Conservation (phyloP, 2,888 invertebrate genomes). For the Dyspetes luteomarginatus region DNA sequence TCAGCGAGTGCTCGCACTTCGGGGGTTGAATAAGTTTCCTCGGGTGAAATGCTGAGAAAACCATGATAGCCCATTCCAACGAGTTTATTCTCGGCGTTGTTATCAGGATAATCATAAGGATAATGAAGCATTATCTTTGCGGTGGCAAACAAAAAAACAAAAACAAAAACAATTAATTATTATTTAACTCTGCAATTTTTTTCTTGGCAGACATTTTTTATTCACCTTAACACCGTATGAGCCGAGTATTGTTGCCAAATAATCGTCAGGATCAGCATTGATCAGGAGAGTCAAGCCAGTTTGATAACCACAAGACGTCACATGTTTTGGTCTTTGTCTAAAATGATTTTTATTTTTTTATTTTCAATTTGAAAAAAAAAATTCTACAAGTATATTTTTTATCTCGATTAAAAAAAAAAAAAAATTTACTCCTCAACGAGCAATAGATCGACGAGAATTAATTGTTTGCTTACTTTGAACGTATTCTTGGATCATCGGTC, state of each 20-base stretch:
- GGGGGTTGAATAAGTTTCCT: conserved; percentile 86
- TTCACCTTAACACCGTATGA: conserved; percentile 87
- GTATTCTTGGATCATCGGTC: conserved; percentile 77
- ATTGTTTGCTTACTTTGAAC: conserved; percentile 53
- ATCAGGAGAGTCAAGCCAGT: conserved; percentile 87
- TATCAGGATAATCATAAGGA: conserved; percentile 87
- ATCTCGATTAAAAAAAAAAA: too few species aligned
- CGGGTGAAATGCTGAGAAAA: conserved; percentile 87
- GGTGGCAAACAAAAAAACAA: background rate
- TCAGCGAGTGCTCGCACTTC: conserved; percentile 84
- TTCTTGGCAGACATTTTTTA: background rate
- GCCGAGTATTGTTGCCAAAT: conserved; percentile 86
- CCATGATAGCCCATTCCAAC: conserved; percentile 86
- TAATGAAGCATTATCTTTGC: conserved; percentile 87
- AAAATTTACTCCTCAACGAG: too few species aligned
- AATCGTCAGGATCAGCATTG: conserved; percentile 86
- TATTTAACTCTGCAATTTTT: background rate
- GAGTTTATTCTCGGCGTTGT: conserved; percentile 86
- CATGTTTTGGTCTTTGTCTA: conserved; percentile 84
- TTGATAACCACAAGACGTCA: conserved; percentile 88
- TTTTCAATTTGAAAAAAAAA: too few species aligned
- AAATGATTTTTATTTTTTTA: background rate
- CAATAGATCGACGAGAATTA: background rate
- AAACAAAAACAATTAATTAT: conserved; percentile 1
- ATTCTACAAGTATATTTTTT: too few species aligned